A percentile compares a stretch with the other conserved stretches of the same genome.
These are phyloP conservation scores for Morone chrysops DNA, from an alignment of 2,113 vertebrate species.

Conservation along the genomic window DNA sequence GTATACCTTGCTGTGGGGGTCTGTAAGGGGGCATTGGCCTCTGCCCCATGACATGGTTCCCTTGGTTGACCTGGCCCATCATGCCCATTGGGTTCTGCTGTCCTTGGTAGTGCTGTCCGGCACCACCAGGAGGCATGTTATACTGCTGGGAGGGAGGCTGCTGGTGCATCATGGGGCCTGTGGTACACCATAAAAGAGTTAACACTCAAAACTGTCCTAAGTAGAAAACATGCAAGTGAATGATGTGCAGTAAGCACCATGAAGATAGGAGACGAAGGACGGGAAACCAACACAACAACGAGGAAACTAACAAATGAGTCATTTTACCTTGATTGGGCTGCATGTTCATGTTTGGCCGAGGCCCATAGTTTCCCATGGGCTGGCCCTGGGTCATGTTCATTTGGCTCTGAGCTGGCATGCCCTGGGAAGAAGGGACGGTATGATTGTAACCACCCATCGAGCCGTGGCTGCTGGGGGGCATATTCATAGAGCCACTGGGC, in stretches of 20 bases:
- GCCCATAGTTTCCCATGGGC: conserved; percentile 95
- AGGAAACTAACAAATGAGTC: not conserved
- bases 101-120: conserved; percentile 96
- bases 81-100: conserved; percentile 97
- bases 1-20: conserved; percentile 96
- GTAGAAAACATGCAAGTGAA: not conserved
- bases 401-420: conserved; percentile 94
- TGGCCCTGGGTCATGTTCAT: conserved; percentile 98
- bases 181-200: conserved; percentile 7
- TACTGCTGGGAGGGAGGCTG: conserved; percentile 97
- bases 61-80: conserved; percentile 97
- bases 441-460: conserved; percentile 98
- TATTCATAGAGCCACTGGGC: conserved; percentile 94
- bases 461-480: conserved; percentile 94
- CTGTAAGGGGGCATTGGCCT: conserved; percentile 98
- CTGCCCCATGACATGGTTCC: conserved; percentile 98
- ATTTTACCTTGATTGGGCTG: conserved; percentile 94
- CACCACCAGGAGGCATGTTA: conserved; percentile 94
- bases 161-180: conserved; percentile 99
- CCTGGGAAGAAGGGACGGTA: conserved; percentile 93
- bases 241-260: not conserved
- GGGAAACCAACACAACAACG: conserved; percentile 5
- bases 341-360: conserved; percentile 97
- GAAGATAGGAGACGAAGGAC: not conserved
- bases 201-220: not conserved